phyloP scores from a whole-genome alignment of 2,113 vertebrate species.

The Melierax canorus region DNA sequence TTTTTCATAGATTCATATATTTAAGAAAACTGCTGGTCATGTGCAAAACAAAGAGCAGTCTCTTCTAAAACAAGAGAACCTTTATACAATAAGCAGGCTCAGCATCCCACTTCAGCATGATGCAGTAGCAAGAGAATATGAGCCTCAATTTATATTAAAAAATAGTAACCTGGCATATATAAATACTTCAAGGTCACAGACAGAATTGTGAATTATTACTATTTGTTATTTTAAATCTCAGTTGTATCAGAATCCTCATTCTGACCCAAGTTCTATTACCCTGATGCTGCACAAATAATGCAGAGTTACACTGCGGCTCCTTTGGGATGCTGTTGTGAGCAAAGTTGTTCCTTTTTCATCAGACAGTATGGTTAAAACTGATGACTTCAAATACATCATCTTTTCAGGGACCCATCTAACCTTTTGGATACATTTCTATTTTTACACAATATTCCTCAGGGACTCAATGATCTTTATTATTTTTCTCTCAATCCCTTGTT shows the following conservation, averaged over 20 bases:
- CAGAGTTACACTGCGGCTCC: neutral
- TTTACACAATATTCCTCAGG: neutral
- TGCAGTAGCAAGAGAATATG: neutral
- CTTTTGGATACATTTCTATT: neutral
- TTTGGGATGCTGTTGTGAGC: neutral
- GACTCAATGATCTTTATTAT: neutral
- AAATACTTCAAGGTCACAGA: neutral
- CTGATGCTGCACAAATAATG: neutral
- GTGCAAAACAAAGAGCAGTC: neutral
- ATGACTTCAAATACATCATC: neutral
- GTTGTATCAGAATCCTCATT: neutral
- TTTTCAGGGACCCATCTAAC: neutral
- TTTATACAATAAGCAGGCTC: neutral
- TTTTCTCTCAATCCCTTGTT: neutral
- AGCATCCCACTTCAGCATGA: neutral
- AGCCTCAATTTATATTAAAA: neutral
- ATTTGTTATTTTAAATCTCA: neutral
- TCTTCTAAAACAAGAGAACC: slow-evolving; percentile 31
- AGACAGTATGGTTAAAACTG: neutral
- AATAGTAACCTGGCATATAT: neutral
- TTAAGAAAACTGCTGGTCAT: neutral
- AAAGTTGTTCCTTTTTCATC: neutral
- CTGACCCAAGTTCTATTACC: neutral
- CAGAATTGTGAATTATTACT: neutral
- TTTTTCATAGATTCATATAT: neutral